Percentiles rank a stretch among this genome's conserved stretches.
Evolutionary conservation across 2,888 invertebrate genomes (phyloP).

Genomic region (Eilema griseolum): DNA sequence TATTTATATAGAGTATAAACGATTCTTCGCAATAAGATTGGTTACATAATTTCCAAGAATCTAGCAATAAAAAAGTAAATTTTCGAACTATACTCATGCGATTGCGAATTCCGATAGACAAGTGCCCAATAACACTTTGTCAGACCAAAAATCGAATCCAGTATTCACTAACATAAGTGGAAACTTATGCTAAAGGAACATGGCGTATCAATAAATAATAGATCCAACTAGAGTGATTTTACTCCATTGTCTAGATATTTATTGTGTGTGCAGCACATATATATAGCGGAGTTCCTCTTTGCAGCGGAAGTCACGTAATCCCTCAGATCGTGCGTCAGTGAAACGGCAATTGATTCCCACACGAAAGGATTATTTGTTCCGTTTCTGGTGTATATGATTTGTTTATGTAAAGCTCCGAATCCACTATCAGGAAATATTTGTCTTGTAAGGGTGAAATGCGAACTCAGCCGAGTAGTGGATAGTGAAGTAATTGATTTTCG

Average conservation of each 20-base stretch:
- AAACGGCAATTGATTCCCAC: slow-evolving; percentile 22
- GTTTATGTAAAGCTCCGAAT: slow-evolving; percentile 14
- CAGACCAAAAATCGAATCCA: background rate
- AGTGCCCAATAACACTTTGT: no score
- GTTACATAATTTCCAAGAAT: no score
- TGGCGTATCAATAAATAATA: background rate
- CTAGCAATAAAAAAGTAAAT: no score
- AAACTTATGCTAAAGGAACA: background rate
- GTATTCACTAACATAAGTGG: background rate
- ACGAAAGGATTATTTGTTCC: slow-evolving; percentile 22
- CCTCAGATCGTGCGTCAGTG: slow-evolving; percentile 16
- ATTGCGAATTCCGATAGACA: no score
- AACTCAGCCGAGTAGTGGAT: background rate
- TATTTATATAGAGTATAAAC: no score
- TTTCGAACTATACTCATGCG: no score
- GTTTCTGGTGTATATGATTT: slow-evolving; percentile 16
- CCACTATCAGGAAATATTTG: slow-evolving; percentile 7
- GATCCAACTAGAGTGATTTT: slow-evolving; percentile 1
- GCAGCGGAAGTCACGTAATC: slow-evolving; percentile 23
- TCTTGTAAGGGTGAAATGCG: slow-evolving; percentile 3
- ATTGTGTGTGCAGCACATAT: background rate
- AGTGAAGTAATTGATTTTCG: slow-evolving; percentile 5
- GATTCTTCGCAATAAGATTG: no score
- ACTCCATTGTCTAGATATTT: background rate
- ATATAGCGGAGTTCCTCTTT: background rate